These are phyloP conservation scores for Pangasius krempfi DNA, from an alignment of 2,797 vertebrate species.

Conservation along the genomic window DNA sequence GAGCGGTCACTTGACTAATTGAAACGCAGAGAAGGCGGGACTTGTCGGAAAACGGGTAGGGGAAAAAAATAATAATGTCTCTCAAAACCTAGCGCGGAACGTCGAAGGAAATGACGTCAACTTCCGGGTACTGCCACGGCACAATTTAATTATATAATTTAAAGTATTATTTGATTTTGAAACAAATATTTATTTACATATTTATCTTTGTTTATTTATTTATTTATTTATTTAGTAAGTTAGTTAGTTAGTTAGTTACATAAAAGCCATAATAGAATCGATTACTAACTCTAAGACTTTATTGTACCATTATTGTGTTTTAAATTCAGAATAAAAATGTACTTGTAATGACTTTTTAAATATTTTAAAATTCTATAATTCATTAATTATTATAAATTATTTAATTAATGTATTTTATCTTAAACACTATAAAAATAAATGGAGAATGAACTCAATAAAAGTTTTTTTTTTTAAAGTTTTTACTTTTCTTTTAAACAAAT, in stretches of 20 bases:
- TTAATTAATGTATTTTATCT: neutral
- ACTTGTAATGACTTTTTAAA: neutral
- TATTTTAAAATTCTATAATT: neutral
- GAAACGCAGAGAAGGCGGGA: neutral
- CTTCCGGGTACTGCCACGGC: neutral
- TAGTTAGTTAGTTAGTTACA: neutral
- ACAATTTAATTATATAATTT: neutral
- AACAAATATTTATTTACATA: neutral
- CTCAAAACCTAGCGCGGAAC: neutral
- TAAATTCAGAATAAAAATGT: neutral
- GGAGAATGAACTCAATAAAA: neutral
- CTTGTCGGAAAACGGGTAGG: neutral
- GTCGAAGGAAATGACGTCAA: neutral
- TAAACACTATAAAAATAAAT: neutral
- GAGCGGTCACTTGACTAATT: neutral
- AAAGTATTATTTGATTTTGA: neutral
- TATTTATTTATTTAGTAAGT: neutral
- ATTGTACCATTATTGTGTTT: neutral
- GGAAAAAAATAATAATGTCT: too few species aligned
- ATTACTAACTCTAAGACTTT: neutral
- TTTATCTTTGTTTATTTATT: neutral
- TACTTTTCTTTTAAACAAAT: neutral
- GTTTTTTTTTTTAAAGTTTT: neutral
- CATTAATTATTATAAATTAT: neutral
- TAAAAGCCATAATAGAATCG: neutral